Evolutionary conservation across 2,797 vertebrate species (phyloP).

Genomic region (Zalophus californianus): DNA sequence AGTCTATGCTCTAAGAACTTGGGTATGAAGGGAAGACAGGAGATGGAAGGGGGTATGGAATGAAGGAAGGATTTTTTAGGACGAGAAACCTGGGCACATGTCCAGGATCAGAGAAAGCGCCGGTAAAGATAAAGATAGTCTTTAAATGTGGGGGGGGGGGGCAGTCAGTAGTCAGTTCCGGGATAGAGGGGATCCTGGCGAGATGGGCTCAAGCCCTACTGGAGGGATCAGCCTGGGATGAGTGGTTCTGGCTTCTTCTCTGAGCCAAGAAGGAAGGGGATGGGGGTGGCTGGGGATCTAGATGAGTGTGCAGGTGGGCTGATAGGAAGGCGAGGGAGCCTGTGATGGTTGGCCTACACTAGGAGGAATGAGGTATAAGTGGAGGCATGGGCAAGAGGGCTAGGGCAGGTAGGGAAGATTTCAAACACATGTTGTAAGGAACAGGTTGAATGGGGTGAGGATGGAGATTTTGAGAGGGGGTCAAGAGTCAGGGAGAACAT

Average conservation of each 20-base stretch:
- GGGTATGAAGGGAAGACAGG: background rate
- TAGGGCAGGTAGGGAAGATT: background rate
- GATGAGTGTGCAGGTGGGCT: background rate
- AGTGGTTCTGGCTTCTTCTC: background rate
- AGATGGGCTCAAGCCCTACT: background rate
- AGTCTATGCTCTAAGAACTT: background rate
- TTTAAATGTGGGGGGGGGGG: background rate
- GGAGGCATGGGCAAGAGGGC: background rate
- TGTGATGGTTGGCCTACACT: background rate
- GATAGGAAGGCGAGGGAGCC: background rate
- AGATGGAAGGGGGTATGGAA: background rate
- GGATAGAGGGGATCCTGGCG: background rate
- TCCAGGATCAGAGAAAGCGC: background rate
- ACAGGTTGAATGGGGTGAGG: background rate
- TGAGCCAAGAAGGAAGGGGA: background rate
- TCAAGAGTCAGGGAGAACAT: background rate
- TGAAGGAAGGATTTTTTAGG: background rate
- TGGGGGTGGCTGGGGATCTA: background rate
- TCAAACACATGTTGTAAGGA: background rate
- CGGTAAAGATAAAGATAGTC: background rate
- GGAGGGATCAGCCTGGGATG: background rate
- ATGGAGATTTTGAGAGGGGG: background rate
- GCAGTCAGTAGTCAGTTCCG: background rate
- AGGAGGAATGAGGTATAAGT: background rate
- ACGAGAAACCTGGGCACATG: background rate